phyloP scores from a whole-genome alignment of 1,140 invertebrate genomes.

The Dysdera silvatica region DNA sequence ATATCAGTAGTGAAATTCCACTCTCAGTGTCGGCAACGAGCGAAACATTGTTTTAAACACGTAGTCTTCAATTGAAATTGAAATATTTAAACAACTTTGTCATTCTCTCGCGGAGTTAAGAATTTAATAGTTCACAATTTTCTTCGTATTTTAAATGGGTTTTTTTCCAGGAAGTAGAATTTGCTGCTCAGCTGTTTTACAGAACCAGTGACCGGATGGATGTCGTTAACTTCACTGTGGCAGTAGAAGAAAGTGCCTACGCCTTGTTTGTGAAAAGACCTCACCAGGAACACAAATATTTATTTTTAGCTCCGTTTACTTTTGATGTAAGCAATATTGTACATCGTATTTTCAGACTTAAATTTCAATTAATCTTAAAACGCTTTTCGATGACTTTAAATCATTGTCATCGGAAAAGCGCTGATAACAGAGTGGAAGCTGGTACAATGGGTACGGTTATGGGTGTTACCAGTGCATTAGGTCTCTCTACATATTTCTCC shows the following conservation, averaged over 20 bases:
- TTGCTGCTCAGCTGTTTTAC: constrained; percentile 64
- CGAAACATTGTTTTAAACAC: neutral
- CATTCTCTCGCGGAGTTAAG: neutral
- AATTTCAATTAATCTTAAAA: too few species aligned
- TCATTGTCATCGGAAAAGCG: too few species aligned
- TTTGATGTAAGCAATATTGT: constrained; percentile 38
- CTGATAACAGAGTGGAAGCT: too few species aligned
- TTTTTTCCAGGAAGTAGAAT: constrained; percentile 49
- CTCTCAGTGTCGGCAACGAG: neutral
- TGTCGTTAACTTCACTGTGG: constrained; percentile 66
- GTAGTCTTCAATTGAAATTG: neutral
- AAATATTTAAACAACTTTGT: too few species aligned
- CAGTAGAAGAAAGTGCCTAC: constrained; percentile 69
- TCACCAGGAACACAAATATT: constrained; percentile 59
- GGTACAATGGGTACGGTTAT: too few species aligned
- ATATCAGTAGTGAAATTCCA: neutral
- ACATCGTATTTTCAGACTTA: neutral
- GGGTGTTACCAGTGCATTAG: too few species aligned
- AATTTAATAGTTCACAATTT: neutral
- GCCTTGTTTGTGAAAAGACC: constrained; percentile 60
- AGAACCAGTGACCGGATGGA: constrained; percentile 54
- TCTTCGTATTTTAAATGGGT: neutral
- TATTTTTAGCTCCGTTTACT: constrained; percentile 79
- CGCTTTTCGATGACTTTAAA: too few species aligned
- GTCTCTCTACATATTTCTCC: too few species aligned